phyloP scores from a whole-genome alignment of 2,113 vertebrate genomes.

The Seriola dumerili region DNA sequence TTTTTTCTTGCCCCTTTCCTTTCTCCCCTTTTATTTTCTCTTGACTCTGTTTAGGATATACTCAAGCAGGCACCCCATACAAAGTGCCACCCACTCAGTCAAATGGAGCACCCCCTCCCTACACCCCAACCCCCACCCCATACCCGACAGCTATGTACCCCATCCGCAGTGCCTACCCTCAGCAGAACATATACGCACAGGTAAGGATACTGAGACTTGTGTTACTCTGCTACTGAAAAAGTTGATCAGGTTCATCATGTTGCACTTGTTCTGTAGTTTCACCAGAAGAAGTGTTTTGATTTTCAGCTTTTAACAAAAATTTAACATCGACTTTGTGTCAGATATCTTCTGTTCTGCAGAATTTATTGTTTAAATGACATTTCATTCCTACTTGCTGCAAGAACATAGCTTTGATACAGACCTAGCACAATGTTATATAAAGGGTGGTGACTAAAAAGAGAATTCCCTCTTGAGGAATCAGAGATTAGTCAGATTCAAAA shows the following conservation, averaged over 20 bases:
- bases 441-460: too few species aligned
- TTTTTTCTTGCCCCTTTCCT: neutral
- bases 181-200: constrained; percentile 97
- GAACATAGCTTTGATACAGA: too few species aligned
- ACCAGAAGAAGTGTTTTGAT: too few species aligned
- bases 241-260: neutral
- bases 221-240: neutral
- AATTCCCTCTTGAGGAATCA: too few species aligned
- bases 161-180: constrained; percentile 99
- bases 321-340: neutral
- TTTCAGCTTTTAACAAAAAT: too few species aligned
- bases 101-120: constrained; percentile 96
- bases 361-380: neutral
- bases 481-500: too few species aligned
- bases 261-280: neutral
- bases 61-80: constrained; percentile 95
- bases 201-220: constrained; percentile 76
- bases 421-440: too few species aligned
- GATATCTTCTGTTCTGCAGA: neutral
- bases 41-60: constrained; percentile 88
- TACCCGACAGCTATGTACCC: constrained; percentile 99
- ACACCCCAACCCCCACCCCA: constrained; percentile 95
- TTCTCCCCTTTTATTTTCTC: neutral
- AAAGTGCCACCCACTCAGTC: constrained; percentile 98
- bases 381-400: neutral